These are phyloP conservation scores for Cyrtonyx montezumae DNA, from an alignment of 2,113 vertebrate species.

Conservation along the genomic window DNA sequence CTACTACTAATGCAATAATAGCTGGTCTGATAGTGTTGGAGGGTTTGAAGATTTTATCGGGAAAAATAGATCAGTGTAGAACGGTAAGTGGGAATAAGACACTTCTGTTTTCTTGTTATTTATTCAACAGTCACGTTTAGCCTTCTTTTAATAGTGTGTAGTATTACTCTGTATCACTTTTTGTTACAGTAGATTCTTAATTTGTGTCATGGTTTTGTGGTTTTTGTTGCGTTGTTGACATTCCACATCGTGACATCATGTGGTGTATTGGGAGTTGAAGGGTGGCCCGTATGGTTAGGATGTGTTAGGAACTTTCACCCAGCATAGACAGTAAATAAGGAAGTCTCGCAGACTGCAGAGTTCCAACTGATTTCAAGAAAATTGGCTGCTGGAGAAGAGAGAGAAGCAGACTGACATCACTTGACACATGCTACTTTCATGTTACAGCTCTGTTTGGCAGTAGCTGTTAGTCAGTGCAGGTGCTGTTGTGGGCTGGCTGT, in stretches of 20 bases:
- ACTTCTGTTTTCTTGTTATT: neutral
- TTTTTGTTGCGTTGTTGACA: too few relatives aligned
- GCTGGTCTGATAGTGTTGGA: conserved; percentile 96
- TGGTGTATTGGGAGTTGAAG: too few relatives aligned
- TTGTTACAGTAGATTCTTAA: neutral
- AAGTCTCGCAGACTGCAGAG: neutral
- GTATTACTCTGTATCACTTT: neutral
- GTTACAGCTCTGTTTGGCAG: neutral
- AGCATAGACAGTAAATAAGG: neutral
- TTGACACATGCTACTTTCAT: neutral
- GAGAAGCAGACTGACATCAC: neutral
- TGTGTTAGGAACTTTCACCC: neutral
- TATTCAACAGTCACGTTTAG: neutral
- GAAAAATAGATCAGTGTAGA: conserved; percentile 92
- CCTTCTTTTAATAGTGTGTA: neutral
- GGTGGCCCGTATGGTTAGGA: too few relatives aligned
- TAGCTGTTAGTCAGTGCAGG: neutral
- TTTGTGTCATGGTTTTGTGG: too few relatives aligned
- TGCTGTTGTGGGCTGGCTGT: rapidly evolving
- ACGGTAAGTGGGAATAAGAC: conserved; percentile 80
- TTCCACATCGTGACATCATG: too few relatives aligned
- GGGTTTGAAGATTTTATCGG: conserved; percentile 92
- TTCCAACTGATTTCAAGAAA: neutral
- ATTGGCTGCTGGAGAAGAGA: neutral
- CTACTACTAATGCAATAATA: conserved; percentile 97